These are phyloP conservation scores for Borostomias antarcticus DNA, from an alignment of 2,797 vertebrate species.

Conservation along the genomic window DNA sequence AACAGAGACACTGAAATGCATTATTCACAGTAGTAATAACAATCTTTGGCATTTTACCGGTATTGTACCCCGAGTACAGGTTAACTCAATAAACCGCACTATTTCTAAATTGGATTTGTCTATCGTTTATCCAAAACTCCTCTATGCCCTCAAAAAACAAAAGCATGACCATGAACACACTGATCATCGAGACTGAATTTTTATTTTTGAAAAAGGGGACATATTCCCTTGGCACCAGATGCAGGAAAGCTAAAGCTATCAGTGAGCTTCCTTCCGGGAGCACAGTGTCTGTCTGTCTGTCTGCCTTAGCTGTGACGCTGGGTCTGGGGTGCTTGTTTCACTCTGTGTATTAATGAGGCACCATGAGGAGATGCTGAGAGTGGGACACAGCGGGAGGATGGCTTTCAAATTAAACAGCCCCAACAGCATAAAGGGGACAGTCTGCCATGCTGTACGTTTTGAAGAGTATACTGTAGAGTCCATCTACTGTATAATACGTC, in stretches of 20 bases:
- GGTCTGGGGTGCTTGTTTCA: conserved; percentile 64
- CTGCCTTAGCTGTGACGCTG: conserved; percentile 37
- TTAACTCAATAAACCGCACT: conserved; percentile 51
- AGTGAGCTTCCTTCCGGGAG: background rate
- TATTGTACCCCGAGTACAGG: conserved; percentile 26
- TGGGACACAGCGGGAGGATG: conserved; percentile 56
- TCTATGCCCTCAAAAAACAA: too few species aligned
- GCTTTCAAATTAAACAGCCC: conserved; percentile 48
- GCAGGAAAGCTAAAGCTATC: background rate
- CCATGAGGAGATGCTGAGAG: conserved; percentile 67
- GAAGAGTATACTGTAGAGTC: background rate
- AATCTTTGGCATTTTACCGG: conserved; percentile 56
- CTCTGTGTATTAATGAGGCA: conserved; percentile 69
- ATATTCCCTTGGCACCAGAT: background rate
- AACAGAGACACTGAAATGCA: conserved; percentile 58
- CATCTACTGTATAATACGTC: background rate
- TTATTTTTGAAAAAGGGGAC: too few species aligned
- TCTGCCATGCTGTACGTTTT: background rate
- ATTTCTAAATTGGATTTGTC: conserved; percentile 30
- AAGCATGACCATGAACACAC: too few species aligned
- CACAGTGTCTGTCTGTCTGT: conserved; percentile 35
- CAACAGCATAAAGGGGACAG: background rate
- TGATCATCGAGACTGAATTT: too few species aligned
- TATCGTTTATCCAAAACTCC: too few species aligned
- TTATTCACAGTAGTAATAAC: conserved; percentile 59